Evolutionary conservation across 2,113 vertebrate genomes (phyloP).

Genomic region (Alethe castanea): DNA sequence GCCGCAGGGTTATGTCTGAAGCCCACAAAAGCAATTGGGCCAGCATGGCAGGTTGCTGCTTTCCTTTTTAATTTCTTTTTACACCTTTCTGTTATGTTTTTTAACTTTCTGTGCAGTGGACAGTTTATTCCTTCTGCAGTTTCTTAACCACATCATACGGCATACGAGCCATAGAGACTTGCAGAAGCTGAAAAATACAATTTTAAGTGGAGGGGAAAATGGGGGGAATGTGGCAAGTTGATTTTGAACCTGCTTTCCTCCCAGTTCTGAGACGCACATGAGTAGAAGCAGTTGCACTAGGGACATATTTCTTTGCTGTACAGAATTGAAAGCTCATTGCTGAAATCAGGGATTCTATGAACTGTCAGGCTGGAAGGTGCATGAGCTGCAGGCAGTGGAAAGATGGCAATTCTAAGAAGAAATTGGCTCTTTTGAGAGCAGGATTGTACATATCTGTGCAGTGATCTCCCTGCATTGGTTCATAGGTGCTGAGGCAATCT

Average conservation of each 20-base stretch:
- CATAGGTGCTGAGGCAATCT: conserved; percentile 65
- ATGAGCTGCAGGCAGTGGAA: conserved; percentile 66
- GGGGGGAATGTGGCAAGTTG: not conserved
- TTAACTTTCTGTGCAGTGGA: conserved; percentile 72
- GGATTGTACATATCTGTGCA: conserved; percentile 63
- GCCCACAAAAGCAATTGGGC: conserved; percentile 60
- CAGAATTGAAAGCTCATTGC: conserved; percentile 73
- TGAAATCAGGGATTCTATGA: conserved; percentile 79
- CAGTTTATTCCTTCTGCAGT: conserved; percentile 73
- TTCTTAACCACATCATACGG: conserved; percentile 43
- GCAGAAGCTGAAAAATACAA: conserved; percentile 60
- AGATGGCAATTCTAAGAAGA: conserved; percentile 71
- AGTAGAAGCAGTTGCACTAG: conserved; percentile 78
- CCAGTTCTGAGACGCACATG: conserved; percentile 67
- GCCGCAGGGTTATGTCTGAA: conserved; percentile 66
- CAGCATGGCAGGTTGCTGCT: conserved; percentile 78
- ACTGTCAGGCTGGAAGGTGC: conserved; percentile 64
- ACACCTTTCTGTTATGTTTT: conserved; percentile 63
- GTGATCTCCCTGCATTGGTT: conserved; percentile 63
- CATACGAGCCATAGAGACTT: conserved; percentile 35
- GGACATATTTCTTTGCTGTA: conserved; percentile 70
- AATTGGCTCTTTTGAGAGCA: conserved; percentile 67
- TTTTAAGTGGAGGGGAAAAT: not conserved
- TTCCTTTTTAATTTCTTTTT: conserved; percentile 76
- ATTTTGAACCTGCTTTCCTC: conserved; percentile 57